Evolutionary conservation across 2,113 vertebrate genomes (phyloP), one percentile per base, ranked within the genome.

Genomic region (Anoplopoma fimbria): DNA sequence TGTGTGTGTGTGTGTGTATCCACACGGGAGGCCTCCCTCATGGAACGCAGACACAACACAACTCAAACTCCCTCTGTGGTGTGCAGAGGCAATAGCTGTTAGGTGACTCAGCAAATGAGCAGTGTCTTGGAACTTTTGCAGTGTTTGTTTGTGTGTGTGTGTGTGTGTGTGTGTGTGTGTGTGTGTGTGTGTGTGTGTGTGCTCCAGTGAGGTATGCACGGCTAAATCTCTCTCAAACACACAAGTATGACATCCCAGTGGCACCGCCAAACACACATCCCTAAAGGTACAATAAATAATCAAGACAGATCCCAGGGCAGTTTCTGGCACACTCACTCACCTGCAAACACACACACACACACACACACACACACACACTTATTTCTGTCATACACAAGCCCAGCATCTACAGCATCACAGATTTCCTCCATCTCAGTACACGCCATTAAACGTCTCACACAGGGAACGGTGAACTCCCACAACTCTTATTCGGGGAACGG

Each of bases 211-310:
- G 79, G 63, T 69, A 31, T 76, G 62, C 42, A 58, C 58, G 79
- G 70, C 75, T 75, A 73, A 85, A 75, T n/a, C 77, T 47, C 68
- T 85, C 71, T 63, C 79, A 12, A n/a, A 58, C 49, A 21, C 53
- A 80, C 82, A 81, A 69, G 93, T 93, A 94, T 95, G 94, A 94
- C 95, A 95, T 96, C 94, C 95, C 94, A 10, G 21, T 95, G 95
- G 95, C 82, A 79, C n/a, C 53, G 14, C 69, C 67, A 57, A 71
- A 64, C 64, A 49, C 47, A 36, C 67, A 77, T 81, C 67, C 80
- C 58, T 67, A 33, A 79, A 85, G 83, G 77, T 61, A 70, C 79
- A 84, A 85, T 83, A 86, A 91, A 90, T 81, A 85, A 73, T 29
- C 69, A 47, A 42, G 73, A 81, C 86, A 33, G 68, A 42, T 85